A percentile compares a stretch with the other conserved stretches of the same genome.
Evolutionary conservation across 2,113 vertebrate genomes (phyloP).

Genomic region (Raphicerus campestris): DNA sequence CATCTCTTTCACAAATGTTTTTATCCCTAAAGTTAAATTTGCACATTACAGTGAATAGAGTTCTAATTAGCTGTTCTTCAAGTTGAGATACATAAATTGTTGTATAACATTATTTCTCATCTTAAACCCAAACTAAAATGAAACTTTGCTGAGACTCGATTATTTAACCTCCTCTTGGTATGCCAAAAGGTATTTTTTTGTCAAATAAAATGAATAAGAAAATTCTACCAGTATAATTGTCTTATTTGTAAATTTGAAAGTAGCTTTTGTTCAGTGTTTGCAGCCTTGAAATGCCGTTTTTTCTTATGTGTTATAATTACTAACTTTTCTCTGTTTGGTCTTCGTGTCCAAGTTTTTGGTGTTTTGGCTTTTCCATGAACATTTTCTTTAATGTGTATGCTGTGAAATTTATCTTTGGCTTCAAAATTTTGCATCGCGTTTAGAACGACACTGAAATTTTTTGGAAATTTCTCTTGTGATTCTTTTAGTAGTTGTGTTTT

Average conservation of each 20-base stretch:
- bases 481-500: not conserved
- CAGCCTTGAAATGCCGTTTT: not conserved
- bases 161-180: not conserved
- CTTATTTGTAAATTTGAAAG: not conserved
- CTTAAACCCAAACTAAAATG: not conserved
- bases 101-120: not conserved
- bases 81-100: not conserved
- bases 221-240: not conserved
- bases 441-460: not conserved
- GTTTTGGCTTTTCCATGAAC: not conserved
- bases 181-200: not conserved
- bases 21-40: not conserved
- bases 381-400: not conserved
- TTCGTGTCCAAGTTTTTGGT: not conserved
- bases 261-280: not conserved
- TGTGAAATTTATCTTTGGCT: not conserved
- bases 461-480: not conserved
- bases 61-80: not conserved
- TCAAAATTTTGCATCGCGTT: not conserved
- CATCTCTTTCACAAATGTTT: not conserved
- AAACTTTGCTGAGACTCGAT: not conserved
- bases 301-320: not conserved
- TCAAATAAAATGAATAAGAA: conserved; percentile 4
- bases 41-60: not conserved
- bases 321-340: not conserved